Base-by-base conservation (phyloP, 2,888 invertebrate genomes). In the Agrochola lychnidis region DNA sequence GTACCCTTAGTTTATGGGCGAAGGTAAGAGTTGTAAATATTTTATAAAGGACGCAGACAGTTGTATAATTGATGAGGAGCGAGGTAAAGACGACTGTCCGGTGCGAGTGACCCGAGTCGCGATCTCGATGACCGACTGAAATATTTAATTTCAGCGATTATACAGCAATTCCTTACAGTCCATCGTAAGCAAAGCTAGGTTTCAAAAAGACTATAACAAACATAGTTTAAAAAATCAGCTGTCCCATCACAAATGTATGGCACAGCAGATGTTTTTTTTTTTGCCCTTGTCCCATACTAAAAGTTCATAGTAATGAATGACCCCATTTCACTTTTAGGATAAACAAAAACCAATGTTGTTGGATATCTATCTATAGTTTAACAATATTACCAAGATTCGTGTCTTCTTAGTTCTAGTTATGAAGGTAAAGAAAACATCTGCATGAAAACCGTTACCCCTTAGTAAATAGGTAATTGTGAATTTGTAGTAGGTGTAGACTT, bases 11-110 rank as follows among this genome's bases (percentile, higher is more conserved):
- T 93, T 93, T 93, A 93, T 91, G 82, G 86, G 79, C 82, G 81
- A 87, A 92, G 91, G 91, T 91, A 92, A 90, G 81, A 89, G 89
- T 91, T 90, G 91, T 93, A 91, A 93, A 94, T 93, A 93, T 91
- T 93, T 92, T 91, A 93, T 89, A 89, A 89, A 86, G 88, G 86
- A 89, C 83, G 87, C 80, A 85, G 82, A 83, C 79, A 84, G 77
- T 85, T 90, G 84, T 79, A 86, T 89, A 84, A 83, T 89, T 87
- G 82, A 88, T 87, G 78, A 83, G 82, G 70, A 85, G 86, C 85
- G 89, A 88, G 88, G 88, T 87, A 89, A 89, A 90, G 90, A 88
- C 86, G 87, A 84, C 87, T 87, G 63, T 62, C 57, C 57, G 53
- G 40, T 30, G 48, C 63, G 80, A 87, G 70, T 71, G 72, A 80